Percentiles rank a stretch among this genome's conserved stretches.
Evolutionary conservation across 2,113 vertebrate genomes (phyloP).

Genomic region (Collichthys lucidus): DNA sequence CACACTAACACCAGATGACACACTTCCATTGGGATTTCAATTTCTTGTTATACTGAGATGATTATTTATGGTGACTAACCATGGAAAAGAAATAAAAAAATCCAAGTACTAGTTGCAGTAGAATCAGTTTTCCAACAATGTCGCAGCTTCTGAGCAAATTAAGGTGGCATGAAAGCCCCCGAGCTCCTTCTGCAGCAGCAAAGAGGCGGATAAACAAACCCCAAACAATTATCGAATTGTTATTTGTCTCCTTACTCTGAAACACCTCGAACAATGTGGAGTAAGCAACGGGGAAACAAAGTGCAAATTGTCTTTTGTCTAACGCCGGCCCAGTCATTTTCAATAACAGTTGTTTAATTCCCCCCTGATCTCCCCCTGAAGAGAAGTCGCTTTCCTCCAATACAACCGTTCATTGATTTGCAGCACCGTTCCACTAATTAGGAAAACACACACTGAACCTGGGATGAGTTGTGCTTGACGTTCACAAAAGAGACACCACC

Average conservation of each 20-base stretch:
- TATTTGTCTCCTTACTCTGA: constrained; percentile 7
- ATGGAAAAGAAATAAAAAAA: background rate
- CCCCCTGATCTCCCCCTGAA: constrained; percentile 18
- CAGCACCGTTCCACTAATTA: constrained; percentile 45
- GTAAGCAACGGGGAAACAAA: constrained; percentile 21
- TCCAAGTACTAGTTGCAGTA: background rate
- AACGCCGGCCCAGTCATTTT: constrained; percentile 32
- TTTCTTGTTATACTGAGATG: background rate
- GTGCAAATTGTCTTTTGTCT: constrained; percentile 44
- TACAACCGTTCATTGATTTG: constrained; percentile 26
- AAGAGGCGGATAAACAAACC: constrained; percentile 36
- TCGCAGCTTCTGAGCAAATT: background rate
- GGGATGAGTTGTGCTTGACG: constrained; percentile 18
- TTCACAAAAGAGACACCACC: constrained; percentile 23
- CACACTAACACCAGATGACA: background rate
- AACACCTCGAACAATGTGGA: constrained; percentile 10
- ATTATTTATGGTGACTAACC: no score
- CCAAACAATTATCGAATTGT: constrained; percentile 46
- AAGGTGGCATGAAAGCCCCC: background rate
- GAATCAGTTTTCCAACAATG: background rate
- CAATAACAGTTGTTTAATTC: constrained; percentile 46
- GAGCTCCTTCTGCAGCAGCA: constrained; percentile 7
- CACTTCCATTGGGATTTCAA: background rate
- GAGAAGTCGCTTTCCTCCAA: constrained; percentile 25
- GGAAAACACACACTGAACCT: constrained; percentile 21